These are phyloP conservation scores for Dolichallabes microphthalmus DNA, from an alignment of 2,113 vertebrate species.

Conservation along the genomic window DNA sequence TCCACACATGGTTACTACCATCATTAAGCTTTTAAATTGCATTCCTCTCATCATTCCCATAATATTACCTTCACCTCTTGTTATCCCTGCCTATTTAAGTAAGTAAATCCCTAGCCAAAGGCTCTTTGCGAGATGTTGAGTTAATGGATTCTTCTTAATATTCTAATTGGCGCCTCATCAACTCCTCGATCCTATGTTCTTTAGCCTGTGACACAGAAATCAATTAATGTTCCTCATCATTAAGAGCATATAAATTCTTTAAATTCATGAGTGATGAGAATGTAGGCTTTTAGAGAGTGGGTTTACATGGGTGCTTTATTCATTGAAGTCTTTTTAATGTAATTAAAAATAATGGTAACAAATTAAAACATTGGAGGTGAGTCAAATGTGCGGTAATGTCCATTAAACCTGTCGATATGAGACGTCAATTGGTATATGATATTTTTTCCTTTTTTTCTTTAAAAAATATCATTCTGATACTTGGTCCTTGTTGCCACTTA, in stretches of 20 bases:
- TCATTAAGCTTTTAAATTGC: neutral
- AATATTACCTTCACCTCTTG: slow-evolving; percentile 3
- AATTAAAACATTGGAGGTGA: neutral
- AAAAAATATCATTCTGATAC: too few relatives aligned
- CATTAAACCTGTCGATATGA: neutral
- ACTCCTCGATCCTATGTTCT: neutral
- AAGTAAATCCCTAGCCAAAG: slow-evolving; percentile 6
- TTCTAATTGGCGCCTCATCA: slow-evolving; percentile 2
- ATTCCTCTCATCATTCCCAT: neutral
- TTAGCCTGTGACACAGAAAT: neutral
- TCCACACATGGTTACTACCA: neutral
- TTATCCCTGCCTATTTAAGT: slow-evolving; percentile 1
- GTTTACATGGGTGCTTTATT: neutral
- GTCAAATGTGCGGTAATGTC: neutral
- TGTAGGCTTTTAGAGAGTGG: neutral
- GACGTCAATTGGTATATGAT: neutral
- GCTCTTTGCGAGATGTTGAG: neutral
- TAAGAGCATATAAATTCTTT: neutral
- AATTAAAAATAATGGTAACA: neutral
- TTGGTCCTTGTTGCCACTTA: neutral
- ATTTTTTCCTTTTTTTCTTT: too few relatives aligned
- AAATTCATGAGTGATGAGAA: neutral
- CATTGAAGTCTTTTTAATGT: neutral
- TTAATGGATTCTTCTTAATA: neutral
- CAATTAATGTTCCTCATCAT: slow-evolving; percentile 1